A percentile compares a stretch with the other conserved stretches of the same genome.
These are phyloP conservation scores for Scomber colias DNA, from an alignment of 2,113 vertebrate species.

Conservation along the genomic window DNA sequence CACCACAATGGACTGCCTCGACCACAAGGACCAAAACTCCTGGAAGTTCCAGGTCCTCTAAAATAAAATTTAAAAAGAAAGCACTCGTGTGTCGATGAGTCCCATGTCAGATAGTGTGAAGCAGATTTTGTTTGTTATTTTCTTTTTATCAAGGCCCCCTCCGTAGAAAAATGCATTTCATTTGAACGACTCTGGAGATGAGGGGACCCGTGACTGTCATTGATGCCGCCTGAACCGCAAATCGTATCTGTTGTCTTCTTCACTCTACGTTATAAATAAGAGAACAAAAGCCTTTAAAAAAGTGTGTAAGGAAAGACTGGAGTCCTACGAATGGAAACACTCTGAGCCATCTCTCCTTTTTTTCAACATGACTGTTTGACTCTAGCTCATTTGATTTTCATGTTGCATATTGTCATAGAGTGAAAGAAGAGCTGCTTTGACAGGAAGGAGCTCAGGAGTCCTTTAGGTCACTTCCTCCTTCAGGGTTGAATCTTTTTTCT, in stretches of 20 bases:
- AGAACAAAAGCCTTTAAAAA: constrained; percentile 59
- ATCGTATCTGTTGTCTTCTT: constrained; percentile 25
- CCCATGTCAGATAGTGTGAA: constrained; percentile 38
- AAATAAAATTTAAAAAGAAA: neutral
- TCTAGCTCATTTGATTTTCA: constrained; percentile 39
- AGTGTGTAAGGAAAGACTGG: constrained; percentile 31
- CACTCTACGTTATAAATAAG: constrained; percentile 4
- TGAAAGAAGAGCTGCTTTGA: constrained; percentile 22
- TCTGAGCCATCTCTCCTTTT: constrained; percentile 28
- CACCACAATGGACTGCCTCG: constrained; percentile 89
- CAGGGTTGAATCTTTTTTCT: constrained; percentile 46
- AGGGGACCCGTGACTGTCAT: constrained; percentile 31
- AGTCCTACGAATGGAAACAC: constrained; percentile 8
- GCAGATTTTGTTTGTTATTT: constrained; percentile 34
- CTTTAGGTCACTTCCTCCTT: constrained; percentile 40
- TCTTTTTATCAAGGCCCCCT: constrained; percentile 48
- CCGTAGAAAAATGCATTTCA: constrained; percentile 43
- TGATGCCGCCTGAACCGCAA: constrained; percentile 31
- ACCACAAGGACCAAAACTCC: constrained; percentile 90
- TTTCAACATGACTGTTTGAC: neutral
- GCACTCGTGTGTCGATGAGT: constrained; percentile 15
- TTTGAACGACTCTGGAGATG: constrained; percentile 25
- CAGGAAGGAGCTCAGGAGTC: constrained; percentile 27
- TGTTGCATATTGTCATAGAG: constrained; percentile 29
- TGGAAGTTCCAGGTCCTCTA: constrained; percentile 93